phyloP scores from a whole-genome alignment of 2,888 invertebrate genomes.

The Chaetogeoica ovagalla region DNA sequence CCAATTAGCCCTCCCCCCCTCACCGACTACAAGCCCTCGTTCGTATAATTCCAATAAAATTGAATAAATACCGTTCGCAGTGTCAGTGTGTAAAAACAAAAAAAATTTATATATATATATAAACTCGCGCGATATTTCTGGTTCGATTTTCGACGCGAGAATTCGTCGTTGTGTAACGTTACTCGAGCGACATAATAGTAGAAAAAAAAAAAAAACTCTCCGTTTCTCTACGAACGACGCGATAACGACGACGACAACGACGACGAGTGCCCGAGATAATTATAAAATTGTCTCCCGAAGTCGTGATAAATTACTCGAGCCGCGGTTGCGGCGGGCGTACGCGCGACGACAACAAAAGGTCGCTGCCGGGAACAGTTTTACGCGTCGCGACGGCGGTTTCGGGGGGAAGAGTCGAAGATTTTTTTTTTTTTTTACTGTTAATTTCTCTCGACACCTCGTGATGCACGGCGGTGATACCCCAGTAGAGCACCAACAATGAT shows the following conservation, averaged over 20 bases:
- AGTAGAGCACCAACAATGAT: constrained; percentile 4
- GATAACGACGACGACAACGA: constrained; percentile 42
- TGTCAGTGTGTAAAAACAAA: too few species aligned
- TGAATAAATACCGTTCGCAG: too few species aligned
- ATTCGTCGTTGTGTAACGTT: too few species aligned
- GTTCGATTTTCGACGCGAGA: too few species aligned
- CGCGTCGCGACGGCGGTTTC: too few species aligned
- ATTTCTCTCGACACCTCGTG: constrained; percentile 48
- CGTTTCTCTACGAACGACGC: constrained; percentile 7
- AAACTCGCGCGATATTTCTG: too few species aligned
- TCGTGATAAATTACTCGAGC: constrained; percentile 44
- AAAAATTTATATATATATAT: too few species aligned
- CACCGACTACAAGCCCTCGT: too few species aligned
- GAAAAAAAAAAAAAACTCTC: background rate
- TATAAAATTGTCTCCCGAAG: constrained; percentile 33
- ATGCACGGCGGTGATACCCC: too few species aligned
- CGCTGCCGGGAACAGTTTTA: too few species aligned
- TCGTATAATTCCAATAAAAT: too few species aligned
- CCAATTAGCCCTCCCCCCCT: too few species aligned
- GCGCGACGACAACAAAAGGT: constrained; percentile 1
- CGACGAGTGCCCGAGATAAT: constrained; percentile 37
- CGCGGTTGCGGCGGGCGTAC: background rate
- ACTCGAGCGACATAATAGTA: background rate
- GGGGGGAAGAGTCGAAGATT: constrained; percentile 32
- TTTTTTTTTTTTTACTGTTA: constrained; percentile 16